phyloP scores from a whole-genome alignment of 1,140 invertebrate species.

The Melanaphis sacchari region DNA sequence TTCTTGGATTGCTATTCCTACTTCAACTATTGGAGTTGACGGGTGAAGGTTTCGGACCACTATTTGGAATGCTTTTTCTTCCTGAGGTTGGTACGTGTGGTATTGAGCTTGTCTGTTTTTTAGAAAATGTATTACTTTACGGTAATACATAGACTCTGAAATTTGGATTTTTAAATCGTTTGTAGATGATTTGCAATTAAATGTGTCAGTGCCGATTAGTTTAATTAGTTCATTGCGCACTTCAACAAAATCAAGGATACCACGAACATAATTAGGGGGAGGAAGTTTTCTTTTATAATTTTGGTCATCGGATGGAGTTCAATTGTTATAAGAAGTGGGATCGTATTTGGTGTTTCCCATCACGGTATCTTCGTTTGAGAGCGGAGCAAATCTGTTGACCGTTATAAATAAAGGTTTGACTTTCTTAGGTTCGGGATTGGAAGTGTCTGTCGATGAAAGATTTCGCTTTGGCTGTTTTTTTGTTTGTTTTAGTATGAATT shows the following conservation, averaged over 20 bases:
- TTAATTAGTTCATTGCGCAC: neutral
- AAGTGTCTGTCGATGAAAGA: neutral
- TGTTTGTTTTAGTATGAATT: neutral
- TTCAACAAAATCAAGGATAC: neutral
- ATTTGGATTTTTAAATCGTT: neutral
- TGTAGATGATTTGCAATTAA: neutral
- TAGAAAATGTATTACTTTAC: neutral
- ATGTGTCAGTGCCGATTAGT: neutral
- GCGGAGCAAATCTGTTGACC: neutral
- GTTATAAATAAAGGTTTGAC: neutral
- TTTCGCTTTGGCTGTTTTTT: neutral
- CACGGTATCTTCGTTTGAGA: neutral
- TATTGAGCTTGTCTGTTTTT: no score
- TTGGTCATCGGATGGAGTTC: neutral
- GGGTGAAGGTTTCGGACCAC: no score
- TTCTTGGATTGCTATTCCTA: no score
- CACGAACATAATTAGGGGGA: neutral
- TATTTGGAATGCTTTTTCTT: no score
- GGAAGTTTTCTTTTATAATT: conserved; percentile 7
- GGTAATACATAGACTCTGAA: neutral
- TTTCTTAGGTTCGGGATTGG: neutral
- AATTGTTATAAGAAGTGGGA: neutral
- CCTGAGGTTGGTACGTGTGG: no score
- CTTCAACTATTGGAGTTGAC: no score
- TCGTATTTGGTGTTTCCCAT: neutral